Evolutionary conservation across 2,888 invertebrate genomes (phyloP).

Genomic region (Balanococcus diminutus): DNA sequence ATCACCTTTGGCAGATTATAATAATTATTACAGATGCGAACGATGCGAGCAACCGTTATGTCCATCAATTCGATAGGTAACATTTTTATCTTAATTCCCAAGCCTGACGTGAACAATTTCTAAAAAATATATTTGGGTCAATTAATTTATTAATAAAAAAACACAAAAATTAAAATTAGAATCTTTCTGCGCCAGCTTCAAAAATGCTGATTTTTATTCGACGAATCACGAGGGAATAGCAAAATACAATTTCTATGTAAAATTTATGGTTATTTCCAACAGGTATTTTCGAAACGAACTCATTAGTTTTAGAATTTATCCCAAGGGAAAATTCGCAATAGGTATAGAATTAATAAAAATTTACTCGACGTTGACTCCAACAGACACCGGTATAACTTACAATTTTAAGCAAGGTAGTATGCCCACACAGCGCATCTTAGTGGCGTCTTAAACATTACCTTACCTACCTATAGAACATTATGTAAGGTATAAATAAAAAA

Average conservation of each 20-base stretch:
- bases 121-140: neutral
- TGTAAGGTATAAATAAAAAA: neutral
- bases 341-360: conserved; percentile 8
- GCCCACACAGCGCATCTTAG: neutral
- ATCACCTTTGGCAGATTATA: too few relatives aligned
- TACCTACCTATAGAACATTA: neutral
- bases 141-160: neutral
- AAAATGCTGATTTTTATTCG: neutral
- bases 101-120: neutral
- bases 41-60: neutral
- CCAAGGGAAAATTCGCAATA: conserved; percentile 6
- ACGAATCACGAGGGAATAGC: neutral
- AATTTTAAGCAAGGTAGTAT: neutral
- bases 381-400: neutral
- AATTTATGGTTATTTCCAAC: neutral
- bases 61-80: neutral
- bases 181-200: neutral
- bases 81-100: neutral
- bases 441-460: neutral
- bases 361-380: neutral
- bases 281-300: neutral
- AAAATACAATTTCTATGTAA: neutral
- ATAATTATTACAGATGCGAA: too few relatives aligned
- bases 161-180: neutral
- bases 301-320: neutral